A percentile compares a stretch with the other conserved stretches of the same genome.
phyloP scores from a whole-genome alignment of 2,113 vertebrate genomes.

The Plecotus auritus region DNA sequence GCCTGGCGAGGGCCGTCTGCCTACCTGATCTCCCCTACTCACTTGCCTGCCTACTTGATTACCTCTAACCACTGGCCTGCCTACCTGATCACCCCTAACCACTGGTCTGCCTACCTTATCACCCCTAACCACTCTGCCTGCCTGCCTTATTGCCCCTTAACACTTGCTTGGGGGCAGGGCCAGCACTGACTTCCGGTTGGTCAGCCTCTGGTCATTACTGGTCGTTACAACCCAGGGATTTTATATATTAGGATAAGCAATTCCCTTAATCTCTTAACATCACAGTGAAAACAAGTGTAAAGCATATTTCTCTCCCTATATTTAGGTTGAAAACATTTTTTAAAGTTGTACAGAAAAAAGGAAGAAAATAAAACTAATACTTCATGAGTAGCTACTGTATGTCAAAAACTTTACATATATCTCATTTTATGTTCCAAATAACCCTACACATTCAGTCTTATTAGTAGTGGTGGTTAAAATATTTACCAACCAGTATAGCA shows the following conservation, averaged over 20 bases:
- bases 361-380: neutral
- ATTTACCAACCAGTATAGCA: neutral
- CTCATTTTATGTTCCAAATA: constrained; percentile 27
- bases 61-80: too few relatives aligned
- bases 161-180: too few relatives aligned
- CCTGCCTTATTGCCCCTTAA: too few relatives aligned
- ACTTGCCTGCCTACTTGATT: too few relatives aligned
- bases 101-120: too few relatives aligned
- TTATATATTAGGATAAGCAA: neutral
- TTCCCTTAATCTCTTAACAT: constrained; percentile 12
- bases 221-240: too few relatives aligned
- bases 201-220: too few relatives aligned
- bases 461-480: constrained; percentile 7
- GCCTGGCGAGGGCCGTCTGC: too few relatives aligned
- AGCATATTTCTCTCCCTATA: neutral
- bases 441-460: neutral
- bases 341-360: neutral
- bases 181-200: too few relatives aligned
- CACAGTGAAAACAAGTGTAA: neutral
- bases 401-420: neutral
- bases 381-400: neutral
- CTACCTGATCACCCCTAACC: too few relatives aligned
- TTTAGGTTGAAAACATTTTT: neutral
- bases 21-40: too few relatives aligned
- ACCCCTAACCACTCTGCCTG: too few relatives aligned